Evolutionary conservation across 2,888 invertebrate genomes (phyloP).

Genomic region (Catotricha subobsoleta): DNA sequence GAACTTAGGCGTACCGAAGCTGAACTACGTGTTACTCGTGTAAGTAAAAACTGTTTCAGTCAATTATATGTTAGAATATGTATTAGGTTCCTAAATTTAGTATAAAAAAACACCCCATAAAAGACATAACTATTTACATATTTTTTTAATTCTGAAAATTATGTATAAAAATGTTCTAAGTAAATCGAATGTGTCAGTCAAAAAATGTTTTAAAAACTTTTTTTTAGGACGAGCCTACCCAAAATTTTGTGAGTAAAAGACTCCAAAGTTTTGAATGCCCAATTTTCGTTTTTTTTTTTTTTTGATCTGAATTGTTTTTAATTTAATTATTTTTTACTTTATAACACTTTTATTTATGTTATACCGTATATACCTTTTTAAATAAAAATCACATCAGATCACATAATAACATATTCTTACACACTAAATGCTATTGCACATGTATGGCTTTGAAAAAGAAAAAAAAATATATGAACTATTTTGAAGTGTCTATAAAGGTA

Average conservation of each 20-base stretch:
- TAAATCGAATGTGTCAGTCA: no score
- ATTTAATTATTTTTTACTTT: no score
- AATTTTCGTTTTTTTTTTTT: constrained; percentile 10
- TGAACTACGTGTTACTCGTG: constrained; percentile 77
- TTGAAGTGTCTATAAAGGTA: no score
- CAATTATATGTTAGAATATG: neutral
- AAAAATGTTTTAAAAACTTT: no score
- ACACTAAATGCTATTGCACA: constrained; percentile 7
- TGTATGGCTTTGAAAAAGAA: constrained; percentile 7
- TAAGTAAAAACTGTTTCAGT: constrained; percentile 13
- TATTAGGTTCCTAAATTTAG: no score
- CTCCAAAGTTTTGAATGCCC: constrained; percentile 17
- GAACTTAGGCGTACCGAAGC: constrained; percentile 78
- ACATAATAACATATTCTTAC: neutral
- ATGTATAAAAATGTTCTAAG: no score
- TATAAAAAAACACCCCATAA: no score
- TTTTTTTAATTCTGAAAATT: no score
- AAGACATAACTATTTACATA: no score
- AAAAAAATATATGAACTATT: constrained; percentile 1
- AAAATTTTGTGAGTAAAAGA: constrained; percentile 32
- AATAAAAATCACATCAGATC: neutral
- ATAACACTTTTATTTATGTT: neutral
- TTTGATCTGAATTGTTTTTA: no score
- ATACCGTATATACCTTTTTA: neutral
- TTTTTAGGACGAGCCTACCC: constrained; percentile 31